Percentiles rank a stretch among this genome's conserved stretches.
Evolutionary conservation across 2,797 vertebrate genomes (phyloP).

Genomic region (Phalloptychus januarius): DNA sequence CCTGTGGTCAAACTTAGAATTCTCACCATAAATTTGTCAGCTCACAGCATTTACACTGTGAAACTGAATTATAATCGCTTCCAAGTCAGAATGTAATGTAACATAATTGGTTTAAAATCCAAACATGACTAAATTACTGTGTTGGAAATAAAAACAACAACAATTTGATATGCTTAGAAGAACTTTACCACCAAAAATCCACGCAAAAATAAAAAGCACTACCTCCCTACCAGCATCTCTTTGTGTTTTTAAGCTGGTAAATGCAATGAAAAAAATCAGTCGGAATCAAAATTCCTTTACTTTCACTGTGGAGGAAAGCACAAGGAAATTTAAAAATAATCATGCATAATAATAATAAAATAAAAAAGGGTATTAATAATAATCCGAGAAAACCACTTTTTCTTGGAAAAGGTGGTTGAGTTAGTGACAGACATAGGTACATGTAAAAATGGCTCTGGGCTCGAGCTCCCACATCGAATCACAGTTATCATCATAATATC

Average conservation of each 20-base stretch:
- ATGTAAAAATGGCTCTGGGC: constrained; percentile 36
- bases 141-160: neutral
- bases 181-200: neutral
- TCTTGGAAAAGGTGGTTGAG: too few relatives aligned
- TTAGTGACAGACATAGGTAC: constrained; percentile 39
- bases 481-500: neutral
- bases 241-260: neutral
- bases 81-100: neutral
- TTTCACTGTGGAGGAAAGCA: too few relatives aligned
- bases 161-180: neutral
- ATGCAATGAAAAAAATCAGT: neutral
- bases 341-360: too few relatives aligned
- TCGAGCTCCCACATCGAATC: neutral
- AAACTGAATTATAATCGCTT: neutral
- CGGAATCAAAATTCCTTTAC: too few relatives aligned
- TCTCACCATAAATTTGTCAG: neutral
- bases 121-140: neutral
- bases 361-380: neutral
- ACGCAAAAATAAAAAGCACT: neutral
- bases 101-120: neutral
- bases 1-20: neutral
- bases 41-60: neutral
- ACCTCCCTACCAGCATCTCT: neutral
- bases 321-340: too few relatives aligned
- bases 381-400: neutral